phyloP scores from a whole-genome alignment of 2,113 vertebrate genomes.

The Chloropsis cyanopogon region DNA sequence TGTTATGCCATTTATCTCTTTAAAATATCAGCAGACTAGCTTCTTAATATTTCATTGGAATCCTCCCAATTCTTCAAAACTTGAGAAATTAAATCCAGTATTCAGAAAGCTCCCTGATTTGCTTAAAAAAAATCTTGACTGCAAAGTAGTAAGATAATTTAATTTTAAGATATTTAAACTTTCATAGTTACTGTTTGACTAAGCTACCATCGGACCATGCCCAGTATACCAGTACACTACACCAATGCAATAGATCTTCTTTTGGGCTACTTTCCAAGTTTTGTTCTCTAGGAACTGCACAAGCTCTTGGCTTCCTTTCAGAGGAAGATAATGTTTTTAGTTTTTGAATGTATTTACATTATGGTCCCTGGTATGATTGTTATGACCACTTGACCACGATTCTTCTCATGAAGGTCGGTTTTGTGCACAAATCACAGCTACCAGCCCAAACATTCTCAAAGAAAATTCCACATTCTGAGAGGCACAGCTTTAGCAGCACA shows the following conservation, averaged over 20 bases:
- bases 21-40: constrained; percentile 5
- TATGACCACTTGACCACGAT: background rate
- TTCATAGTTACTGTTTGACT: background rate
- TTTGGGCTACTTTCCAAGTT: background rate
- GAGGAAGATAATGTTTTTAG: background rate
- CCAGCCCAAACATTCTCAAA: background rate
- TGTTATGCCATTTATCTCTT: constrained; percentile 1
- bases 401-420: background rate
- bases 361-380: background rate
- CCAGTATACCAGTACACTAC: background rate
- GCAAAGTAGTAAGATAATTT: background rate
- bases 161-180: background rate
- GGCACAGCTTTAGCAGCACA: background rate
- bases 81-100: background rate
- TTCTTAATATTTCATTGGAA: constrained; percentile 16
- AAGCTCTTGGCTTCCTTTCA: background rate
- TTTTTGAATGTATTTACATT: background rate
- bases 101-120: background rate
- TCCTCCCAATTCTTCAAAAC: background rate
- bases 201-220: background rate
- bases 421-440: background rate
- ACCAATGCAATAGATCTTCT: background rate
- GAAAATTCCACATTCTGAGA: background rate
- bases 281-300: background rate
- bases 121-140: background rate